Evolutionary conservation across 2,113 vertebrate species (phyloP).

Genomic region (Puffinus mauretanicus): DNA sequence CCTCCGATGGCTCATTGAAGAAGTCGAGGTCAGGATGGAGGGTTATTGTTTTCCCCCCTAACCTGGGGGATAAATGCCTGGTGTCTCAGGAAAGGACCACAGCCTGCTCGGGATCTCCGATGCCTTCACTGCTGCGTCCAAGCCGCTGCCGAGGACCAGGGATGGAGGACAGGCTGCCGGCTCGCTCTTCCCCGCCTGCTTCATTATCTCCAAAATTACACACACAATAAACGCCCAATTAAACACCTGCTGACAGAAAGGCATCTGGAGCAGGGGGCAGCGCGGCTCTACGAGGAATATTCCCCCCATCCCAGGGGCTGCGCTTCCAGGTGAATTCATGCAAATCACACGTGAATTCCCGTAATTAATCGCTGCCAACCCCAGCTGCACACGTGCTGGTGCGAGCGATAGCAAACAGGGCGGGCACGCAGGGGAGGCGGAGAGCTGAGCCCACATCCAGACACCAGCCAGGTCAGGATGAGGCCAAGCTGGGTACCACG

Average conservation of each 20-base stretch:
- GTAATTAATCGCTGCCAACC: neutral
- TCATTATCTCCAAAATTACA: neutral
- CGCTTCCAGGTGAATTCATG: neutral
- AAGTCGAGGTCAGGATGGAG: neutral
- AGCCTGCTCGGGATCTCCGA: accelerated
- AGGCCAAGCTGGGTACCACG: neutral
- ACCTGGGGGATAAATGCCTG: accelerated
- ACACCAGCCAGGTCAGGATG: neutral
- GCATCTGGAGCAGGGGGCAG: neutral
- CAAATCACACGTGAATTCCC: neutral
- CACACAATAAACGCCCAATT: neutral
- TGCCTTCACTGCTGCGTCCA: neutral
- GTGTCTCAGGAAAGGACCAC: neutral
- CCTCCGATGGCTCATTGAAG: neutral
- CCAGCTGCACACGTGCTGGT: accelerated
- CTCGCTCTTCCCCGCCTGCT: neutral
- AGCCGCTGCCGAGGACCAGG: neutral
- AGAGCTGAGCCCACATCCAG: neutral
- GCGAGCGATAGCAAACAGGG: accelerated
- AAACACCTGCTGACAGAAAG: neutral
- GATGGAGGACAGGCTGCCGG: neutral
- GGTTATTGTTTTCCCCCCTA: neutral
- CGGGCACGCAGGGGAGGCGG: neutral
- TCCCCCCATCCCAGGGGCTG: neutral
- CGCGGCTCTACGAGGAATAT: accelerated